Conservation (phyloP, 2,797 vertebrate species). For the Nannoperca australis region DNA sequence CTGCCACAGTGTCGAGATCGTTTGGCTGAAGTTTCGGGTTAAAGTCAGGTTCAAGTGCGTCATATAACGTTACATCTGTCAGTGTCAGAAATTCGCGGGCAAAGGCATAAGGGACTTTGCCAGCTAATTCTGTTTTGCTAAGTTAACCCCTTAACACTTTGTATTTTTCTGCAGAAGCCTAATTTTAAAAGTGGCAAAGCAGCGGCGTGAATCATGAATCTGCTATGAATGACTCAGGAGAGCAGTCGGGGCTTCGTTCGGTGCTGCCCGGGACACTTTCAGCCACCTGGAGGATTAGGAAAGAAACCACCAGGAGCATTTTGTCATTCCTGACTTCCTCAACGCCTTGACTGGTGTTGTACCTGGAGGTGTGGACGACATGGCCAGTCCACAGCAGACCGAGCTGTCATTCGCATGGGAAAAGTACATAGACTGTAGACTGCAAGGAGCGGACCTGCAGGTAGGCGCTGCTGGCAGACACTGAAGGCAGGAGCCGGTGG, state of each 20-base stretch:
- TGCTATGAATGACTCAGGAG: conserved; percentile 70
- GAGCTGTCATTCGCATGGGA: conserved; percentile 86
- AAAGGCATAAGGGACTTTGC: background rate
- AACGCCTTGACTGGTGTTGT: conserved; percentile 24
- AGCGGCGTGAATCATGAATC: conserved; percentile 53
- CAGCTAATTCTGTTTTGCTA: conserved; percentile 27
- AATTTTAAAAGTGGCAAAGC: conserved; percentile 59
- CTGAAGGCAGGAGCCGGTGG: background rate
- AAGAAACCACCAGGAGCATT: conserved; percentile 11
- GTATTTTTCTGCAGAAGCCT: conserved; percentile 58
- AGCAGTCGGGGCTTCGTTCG: conserved; percentile 47
- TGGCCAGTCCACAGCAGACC: conserved; percentile 75
- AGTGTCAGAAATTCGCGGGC: background rate
- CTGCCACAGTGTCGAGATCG: conserved; percentile 11
- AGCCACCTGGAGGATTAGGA: conserved; percentile 52
- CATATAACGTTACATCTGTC: background rate
- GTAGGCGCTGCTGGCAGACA: conserved; percentile 63
- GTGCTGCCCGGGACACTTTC: conserved; percentile 50
- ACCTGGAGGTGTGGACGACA: conserved; percentile 56
- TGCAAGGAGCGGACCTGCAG: conserved; percentile 87
- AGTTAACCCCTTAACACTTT: conserved; percentile 32
- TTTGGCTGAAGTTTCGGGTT: conserved; percentile 53
- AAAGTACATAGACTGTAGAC: conserved; percentile 86
- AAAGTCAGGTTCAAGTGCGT: conserved; percentile 19
- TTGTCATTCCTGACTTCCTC: conserved; percentile 39